Percentiles rank a stretch among this genome's conserved stretches.
Evolutionary conservation across 2,797 vertebrate genomes (phyloP).

Genomic region (Dallia pectoralis): DNA sequence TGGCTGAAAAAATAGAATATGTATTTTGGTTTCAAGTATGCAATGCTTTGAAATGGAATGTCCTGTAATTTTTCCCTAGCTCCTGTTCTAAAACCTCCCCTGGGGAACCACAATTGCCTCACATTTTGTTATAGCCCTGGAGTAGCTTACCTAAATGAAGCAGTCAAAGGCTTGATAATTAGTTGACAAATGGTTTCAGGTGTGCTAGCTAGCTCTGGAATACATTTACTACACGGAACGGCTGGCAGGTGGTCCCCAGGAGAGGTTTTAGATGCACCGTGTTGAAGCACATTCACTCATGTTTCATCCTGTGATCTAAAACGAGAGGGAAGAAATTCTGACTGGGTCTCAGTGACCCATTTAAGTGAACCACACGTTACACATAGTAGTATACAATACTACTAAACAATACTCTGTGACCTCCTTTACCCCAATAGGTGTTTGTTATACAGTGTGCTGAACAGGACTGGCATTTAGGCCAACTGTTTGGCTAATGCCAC

Average conservation of each 20-base stretch:
- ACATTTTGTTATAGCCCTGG: no score
- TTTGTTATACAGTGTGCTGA: not conserved
- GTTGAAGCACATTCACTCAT: constrained; percentile 15
- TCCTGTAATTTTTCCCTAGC: constrained; percentile 28
- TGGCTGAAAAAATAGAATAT: constrained; percentile 51
- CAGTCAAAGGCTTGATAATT: no score
- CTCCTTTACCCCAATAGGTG: not conserved
- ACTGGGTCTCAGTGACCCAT: constrained; percentile 38
- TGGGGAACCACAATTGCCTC: no score
- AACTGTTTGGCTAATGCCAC: not conserved
- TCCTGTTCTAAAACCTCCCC: no score
- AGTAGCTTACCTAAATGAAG: no score
- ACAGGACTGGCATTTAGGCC: not conserved
- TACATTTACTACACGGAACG: no score
- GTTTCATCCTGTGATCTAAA: constrained; percentile 40
- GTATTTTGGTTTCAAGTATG: constrained; percentile 51
- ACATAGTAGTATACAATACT: constrained; percentile 23
- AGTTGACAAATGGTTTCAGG: no score
- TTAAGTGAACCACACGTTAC: constrained; percentile 28
- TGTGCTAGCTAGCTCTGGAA: no score
- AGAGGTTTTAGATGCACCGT: no score
- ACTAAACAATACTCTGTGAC: constrained; percentile 1
- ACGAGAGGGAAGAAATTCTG: constrained; percentile 25
- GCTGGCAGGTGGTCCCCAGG: no score
- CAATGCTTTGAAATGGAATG: constrained; percentile 56